Evolutionary conservation across 2,888 invertebrate species (phyloP).

Genomic region (Pteria penguin): DNA sequence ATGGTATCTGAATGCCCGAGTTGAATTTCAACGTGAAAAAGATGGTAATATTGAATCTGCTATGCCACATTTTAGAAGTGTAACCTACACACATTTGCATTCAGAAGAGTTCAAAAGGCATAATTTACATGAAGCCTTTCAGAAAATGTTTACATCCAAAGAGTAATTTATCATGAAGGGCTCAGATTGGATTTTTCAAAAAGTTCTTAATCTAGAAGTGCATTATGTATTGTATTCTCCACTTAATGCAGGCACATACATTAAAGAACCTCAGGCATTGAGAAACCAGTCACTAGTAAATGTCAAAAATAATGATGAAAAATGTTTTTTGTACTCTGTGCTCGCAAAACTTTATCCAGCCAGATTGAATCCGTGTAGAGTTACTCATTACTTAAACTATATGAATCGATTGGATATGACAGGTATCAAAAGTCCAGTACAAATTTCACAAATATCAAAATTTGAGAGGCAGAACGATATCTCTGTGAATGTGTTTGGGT

Average conservation of each 20-base stretch:
- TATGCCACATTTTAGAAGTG: constrained; percentile 26
- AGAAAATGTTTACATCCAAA: constrained; percentile 49
- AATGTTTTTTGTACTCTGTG: constrained; percentile 45
- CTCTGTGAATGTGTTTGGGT: constrained; percentile 44
- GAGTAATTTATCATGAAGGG: constrained; percentile 49
- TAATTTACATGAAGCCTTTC: constrained; percentile 36
- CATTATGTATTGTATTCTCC: constrained; percentile 46
- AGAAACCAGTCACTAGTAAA: constrained; percentile 9
- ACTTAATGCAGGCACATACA: constrained; percentile 43
- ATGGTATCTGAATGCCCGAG: constrained; percentile 12
- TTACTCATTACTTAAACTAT: constrained; percentile 29
- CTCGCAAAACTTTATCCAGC: constrained; percentile 33
- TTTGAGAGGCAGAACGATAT: constrained; percentile 42
- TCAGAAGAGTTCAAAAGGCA: constrained; percentile 21
- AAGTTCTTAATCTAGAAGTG: constrained; percentile 34
- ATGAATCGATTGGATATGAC: constrained; percentile 35
- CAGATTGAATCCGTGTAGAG: constrained; percentile 15
- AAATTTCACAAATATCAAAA: constrained; percentile 29
- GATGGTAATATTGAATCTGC: constrained; percentile 15
- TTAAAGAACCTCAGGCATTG: constrained; percentile 30
- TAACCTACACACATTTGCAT: constrained; percentile 9
- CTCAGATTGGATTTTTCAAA: constrained; percentile 49
- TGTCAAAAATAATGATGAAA: constrained; percentile 46
- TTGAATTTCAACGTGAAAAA: constrained; percentile 12
- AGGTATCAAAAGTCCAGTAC: constrained; percentile 31